phyloP scores from a whole-genome alignment of 2,888 invertebrate genomes.

The Sphaerophoria taeniata region DNA sequence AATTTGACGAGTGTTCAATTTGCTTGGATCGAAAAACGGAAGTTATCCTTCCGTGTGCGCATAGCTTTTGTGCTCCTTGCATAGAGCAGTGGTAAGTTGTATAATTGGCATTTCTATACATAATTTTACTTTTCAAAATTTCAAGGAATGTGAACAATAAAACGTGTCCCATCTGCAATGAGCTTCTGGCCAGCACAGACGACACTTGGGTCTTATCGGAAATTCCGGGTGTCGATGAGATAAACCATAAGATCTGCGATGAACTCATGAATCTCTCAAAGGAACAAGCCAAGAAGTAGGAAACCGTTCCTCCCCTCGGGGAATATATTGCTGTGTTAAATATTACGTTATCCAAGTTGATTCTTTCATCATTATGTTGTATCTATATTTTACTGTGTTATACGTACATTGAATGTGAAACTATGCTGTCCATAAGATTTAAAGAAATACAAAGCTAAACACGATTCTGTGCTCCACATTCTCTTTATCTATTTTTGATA shows the following conservation, averaged over 20 bases:
- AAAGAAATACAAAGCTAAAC: background rate
- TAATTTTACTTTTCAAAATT: background rate
- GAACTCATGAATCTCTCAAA: slow-evolving; percentile 79
- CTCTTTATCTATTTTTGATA: too few relatives aligned
- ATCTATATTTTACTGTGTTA: background rate
- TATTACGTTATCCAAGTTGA: background rate
- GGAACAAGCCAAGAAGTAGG: slow-evolving; percentile 46
- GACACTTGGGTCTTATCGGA: slow-evolving; percentile 88
- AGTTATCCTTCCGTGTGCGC: slow-evolving; percentile 87
- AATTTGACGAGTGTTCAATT: slow-evolving; percentile 87
- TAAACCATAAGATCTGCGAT: slow-evolving; percentile 84
- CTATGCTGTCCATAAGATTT: background rate
- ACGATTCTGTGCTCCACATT: background rate
- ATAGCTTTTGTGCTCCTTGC: slow-evolving; percentile 88
- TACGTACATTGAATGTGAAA: background rate
- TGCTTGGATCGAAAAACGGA: slow-evolving; percentile 89
- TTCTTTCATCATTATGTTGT: background rate
- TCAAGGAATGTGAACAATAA: slow-evolving; percentile 87
- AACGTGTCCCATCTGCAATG: slow-evolving; percentile 88
- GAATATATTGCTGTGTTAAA: slow-evolving; percentile 15
- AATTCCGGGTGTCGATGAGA: slow-evolving; percentile 85
- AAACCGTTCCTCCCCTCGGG: slow-evolving; percentile 21
- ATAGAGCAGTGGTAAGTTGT: slow-evolving; percentile 87
- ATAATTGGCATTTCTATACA: background rate
- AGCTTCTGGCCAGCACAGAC: slow-evolving; percentile 85